These are phyloP conservation scores for Pteropus alecto DNA, from an alignment of 2,113 vertebrate species.

Conservation along the genomic window DNA sequence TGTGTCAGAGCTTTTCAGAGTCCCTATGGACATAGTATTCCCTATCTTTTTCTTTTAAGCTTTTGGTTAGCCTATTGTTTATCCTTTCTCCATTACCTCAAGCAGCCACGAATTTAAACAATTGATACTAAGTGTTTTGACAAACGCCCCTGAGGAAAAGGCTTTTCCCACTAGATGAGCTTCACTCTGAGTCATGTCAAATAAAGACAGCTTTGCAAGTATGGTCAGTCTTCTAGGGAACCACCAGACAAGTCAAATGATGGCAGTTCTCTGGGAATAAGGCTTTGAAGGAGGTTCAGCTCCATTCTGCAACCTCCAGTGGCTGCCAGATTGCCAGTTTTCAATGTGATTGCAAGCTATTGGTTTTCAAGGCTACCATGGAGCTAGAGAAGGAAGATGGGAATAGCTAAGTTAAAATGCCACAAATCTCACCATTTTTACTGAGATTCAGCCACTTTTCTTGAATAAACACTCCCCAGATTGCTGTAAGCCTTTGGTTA, in stretches of 20 bases:
- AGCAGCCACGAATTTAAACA: not conserved
- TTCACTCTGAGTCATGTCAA: not conserved
- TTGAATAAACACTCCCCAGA: not conserved
- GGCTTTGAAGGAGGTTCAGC: not conserved
- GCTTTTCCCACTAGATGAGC: not conserved
- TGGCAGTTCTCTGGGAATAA: not conserved
- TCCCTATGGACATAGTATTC: not conserved
- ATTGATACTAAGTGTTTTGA: not conserved
- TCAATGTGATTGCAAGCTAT: not conserved
- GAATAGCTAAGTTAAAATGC: not conserved
- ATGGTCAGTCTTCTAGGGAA: not conserved
- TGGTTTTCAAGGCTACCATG: not conserved
- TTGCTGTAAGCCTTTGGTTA: not conserved
- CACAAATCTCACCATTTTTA: not conserved
- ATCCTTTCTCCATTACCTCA: not conserved
- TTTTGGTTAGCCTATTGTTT: not conserved
- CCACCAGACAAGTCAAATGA: not conserved
- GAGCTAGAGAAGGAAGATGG: not conserved
- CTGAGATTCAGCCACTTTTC: not conserved
- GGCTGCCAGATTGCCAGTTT: not conserved
- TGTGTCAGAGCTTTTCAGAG: not conserved
- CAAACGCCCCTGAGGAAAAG: not conserved
- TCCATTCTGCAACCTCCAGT: not conserved
- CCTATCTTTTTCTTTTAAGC: not conserved
- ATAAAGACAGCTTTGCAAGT: not conserved